phyloP scores from a whole-genome alignment of 1,140 invertebrate genomes.

The Diabrotica undecimpunctata region DNA sequence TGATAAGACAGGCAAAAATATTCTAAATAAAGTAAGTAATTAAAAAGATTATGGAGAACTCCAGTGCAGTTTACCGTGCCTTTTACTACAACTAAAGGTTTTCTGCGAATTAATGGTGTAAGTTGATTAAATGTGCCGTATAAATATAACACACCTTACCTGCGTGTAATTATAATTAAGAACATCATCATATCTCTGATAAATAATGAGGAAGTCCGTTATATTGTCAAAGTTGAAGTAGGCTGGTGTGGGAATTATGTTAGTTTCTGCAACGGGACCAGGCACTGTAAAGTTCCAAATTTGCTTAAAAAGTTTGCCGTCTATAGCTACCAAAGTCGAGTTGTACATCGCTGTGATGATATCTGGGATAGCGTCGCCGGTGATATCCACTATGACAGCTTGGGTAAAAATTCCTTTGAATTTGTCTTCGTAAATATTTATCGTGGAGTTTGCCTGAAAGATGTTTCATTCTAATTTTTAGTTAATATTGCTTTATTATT shows the following conservation, averaged over 20 bases:
- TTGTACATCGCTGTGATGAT: constrained; percentile 72
- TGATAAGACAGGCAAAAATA: too few species aligned
- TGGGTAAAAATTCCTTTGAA: constrained; percentile 58
- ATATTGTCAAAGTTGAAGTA: constrained; percentile 77
- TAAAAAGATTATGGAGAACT: too few species aligned
- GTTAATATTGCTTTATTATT: not conserved
- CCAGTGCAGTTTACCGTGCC: too few species aligned
- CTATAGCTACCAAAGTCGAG: constrained; percentile 67
- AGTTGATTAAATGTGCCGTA: too few species aligned
- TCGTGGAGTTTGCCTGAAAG: constrained; percentile 25
- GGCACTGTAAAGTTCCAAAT: constrained; percentile 72
- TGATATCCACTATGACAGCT: constrained; percentile 73
- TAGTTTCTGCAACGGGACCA: constrained; percentile 54
- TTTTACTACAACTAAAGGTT: too few species aligned
- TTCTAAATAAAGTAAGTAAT: too few species aligned
- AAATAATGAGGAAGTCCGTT: constrained; percentile 82
- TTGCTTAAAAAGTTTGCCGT: constrained; percentile 62
- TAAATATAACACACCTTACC: constrained; percentile 48
- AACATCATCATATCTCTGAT: constrained; percentile 53
- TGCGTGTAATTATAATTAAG: constrained; percentile 60
- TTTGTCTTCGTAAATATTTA: constrained; percentile 48
- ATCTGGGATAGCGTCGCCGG: constrained; percentile 67
- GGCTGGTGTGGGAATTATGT: constrained; percentile 73
- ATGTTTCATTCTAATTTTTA: constrained; percentile 5
- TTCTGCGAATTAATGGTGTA: too few species aligned